A percentile compares a stretch with the other conserved stretches of the same genome.
These are phyloP conservation scores for Neolamprologus tretocephalus DNA, from an alignment of 2,113 vertebrate genomes.

Conservation along the genomic window DNA sequence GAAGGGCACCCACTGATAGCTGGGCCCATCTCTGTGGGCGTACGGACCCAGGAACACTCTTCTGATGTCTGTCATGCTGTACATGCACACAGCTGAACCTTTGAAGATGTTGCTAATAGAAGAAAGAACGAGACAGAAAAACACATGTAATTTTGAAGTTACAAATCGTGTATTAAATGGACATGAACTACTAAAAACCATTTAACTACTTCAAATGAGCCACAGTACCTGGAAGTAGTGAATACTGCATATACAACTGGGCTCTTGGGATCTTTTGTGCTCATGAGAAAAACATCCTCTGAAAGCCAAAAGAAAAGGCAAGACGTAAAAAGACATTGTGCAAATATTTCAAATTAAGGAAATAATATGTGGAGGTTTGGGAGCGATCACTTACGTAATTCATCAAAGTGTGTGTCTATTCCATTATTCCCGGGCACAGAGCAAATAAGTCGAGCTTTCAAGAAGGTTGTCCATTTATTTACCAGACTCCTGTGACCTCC, in stretches of 20 bases:
- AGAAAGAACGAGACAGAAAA: not conserved
- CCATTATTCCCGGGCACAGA: constrained; percentile 93
- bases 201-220: not conserved
- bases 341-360: not conserved
- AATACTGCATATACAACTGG: constrained; percentile 94
- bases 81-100: constrained; percentile 95
- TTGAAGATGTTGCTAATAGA: constrained; percentile 91
- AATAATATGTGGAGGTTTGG: not conserved
- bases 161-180: not conserved
- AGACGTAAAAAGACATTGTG: not conserved
- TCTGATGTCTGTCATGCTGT: constrained; percentile 92
- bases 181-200: not conserved
- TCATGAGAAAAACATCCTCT: constrained; percentile 98
- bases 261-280: constrained; percentile 95
- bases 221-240: constrained; percentile 90
- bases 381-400: constrained; percentile 83
- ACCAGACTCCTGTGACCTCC: constrained; percentile 96
- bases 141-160: not conserved
- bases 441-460: constrained; percentile 93
- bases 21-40: constrained; percentile 92
- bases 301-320: constrained; percentile 26
- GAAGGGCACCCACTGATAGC: constrained; percentile 96
- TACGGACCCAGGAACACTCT: constrained; percentile 95
- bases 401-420: constrained; percentile 98
- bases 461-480: constrained; percentile 98